Conservation (phyloP, 2,797 vertebrate genomes). For the Syndactyla subalaris region DNA sequence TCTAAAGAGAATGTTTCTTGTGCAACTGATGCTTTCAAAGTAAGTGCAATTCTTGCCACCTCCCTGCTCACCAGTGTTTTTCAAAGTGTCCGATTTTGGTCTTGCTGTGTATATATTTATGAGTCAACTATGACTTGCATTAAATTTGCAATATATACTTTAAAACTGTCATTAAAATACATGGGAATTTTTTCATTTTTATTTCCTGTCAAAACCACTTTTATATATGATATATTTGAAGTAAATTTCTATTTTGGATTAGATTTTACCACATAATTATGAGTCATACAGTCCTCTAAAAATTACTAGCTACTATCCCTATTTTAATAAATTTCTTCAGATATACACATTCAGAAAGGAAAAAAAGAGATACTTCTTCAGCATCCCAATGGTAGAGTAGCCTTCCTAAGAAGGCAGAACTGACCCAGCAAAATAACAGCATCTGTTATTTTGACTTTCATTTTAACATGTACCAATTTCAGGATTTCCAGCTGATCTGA, state of each 20-base stretch:
- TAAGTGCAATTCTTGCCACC: neutral
- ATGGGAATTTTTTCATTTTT: neutral
- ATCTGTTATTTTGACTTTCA: constrained; percentile 51
- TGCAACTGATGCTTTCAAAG: neutral
- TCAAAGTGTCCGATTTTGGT: neutral
- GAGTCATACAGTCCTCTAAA: neutral
- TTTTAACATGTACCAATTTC: constrained; percentile 62
- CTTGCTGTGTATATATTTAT: neutral
- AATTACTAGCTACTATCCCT: neutral
- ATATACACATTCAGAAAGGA: neutral
- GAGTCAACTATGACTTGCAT: neutral
- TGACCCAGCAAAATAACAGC: constrained; percentile 35
- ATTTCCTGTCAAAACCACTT: neutral
- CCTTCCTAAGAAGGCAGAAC: neutral
- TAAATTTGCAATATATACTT: neutral
- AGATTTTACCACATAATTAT: neutral
- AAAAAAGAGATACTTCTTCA: constrained; percentile 9
- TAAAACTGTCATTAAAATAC: neutral
- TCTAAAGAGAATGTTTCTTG: neutral
- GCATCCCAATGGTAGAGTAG: neutral
- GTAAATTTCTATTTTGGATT: neutral
- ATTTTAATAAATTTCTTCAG: constrained; percentile 3
- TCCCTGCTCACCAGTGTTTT: neutral
- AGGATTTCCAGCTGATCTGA: constrained; percentile 70
- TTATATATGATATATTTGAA: neutral